These are phyloP conservation scores for Tringa solitaria DNA, from an alignment of 2,113 vertebrate species.

Conservation along the genomic window DNA sequence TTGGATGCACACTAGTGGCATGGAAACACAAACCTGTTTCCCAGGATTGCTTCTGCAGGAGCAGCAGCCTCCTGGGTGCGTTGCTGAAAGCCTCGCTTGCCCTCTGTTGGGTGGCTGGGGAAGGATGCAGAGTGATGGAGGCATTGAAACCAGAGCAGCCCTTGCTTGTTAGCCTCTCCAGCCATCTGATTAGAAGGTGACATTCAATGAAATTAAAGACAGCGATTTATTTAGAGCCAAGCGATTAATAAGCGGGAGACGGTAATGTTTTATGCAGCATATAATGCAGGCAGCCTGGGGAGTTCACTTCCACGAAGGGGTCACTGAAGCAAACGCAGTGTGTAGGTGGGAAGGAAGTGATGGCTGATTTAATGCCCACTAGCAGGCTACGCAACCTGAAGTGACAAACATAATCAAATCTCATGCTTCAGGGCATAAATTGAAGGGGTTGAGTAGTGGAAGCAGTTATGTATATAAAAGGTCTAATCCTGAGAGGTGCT, in stretches of 20 bases:
- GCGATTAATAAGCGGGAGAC: not conserved
- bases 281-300: constrained; percentile 9
- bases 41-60: not conserved
- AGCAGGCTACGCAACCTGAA: not conserved
- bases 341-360: constrained; percentile 11
- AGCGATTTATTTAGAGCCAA: not conserved
- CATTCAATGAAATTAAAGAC: constrained; percentile 28
- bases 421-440: constrained; percentile 54
- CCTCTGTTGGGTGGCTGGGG: constrained; percentile 58
- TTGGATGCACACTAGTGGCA: not conserved
- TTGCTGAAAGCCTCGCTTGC: constrained; percentile 19
- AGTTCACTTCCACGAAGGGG: not conserved
- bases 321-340: not conserved
- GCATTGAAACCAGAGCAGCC: not conserved
- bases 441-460: constrained; percentile 12
- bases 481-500: constrained; percentile 20
- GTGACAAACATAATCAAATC: constrained; percentile 61
- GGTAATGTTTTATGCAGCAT: constrained; percentile 22
- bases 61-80: not conserved
- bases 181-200: constrained; percentile 45
- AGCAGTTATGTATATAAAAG: not conserved
- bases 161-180: not conserved
- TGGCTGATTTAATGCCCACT: constrained; percentile 42
- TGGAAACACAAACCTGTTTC: not conserved
- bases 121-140: not conserved